Conservation (phyloP, 2,797 vertebrate species). For the Cheracebus regulus region DNA sequence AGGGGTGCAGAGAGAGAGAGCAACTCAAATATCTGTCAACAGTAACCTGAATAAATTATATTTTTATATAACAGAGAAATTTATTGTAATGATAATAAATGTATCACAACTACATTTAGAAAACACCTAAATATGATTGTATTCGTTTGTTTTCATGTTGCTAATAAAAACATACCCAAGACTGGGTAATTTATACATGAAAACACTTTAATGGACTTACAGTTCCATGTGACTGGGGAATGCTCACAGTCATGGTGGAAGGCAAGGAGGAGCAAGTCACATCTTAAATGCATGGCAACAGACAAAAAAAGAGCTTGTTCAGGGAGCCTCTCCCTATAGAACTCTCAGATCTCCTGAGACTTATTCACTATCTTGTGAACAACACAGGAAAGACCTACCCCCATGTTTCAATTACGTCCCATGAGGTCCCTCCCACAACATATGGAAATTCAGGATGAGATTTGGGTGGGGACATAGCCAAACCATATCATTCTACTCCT, state of each 20-base stretch:
- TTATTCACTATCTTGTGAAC: not conserved
- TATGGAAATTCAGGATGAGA: too few relatives aligned
- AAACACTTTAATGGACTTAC: not conserved
- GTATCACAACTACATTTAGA: not conserved
- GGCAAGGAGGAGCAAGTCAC: not conserved
- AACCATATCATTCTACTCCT: too few relatives aligned
- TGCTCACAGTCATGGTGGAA: not conserved
- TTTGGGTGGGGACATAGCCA: too few relatives aligned
- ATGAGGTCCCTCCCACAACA: too few relatives aligned
- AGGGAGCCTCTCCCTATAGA: not conserved
- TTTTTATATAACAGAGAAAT: not conserved
- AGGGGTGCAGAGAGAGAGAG: not conserved
- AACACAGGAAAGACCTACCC: not conserved
- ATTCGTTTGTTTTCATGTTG: not conserved
- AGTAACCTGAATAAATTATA: not conserved
- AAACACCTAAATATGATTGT: not conserved
- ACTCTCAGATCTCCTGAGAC: not conserved
- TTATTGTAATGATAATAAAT: not conserved
- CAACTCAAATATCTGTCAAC: not conserved
- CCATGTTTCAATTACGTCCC: too few relatives aligned
- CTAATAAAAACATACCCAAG: not conserved
- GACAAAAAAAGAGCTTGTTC: not conserved
- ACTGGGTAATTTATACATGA: not conserved
- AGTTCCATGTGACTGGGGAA: not conserved
- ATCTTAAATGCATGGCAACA: not conserved